These are phyloP conservation scores for Thaumetopoea pityocampa DNA, from an alignment of 1,140 invertebrate genomes.

Conservation along the genomic window DNA sequence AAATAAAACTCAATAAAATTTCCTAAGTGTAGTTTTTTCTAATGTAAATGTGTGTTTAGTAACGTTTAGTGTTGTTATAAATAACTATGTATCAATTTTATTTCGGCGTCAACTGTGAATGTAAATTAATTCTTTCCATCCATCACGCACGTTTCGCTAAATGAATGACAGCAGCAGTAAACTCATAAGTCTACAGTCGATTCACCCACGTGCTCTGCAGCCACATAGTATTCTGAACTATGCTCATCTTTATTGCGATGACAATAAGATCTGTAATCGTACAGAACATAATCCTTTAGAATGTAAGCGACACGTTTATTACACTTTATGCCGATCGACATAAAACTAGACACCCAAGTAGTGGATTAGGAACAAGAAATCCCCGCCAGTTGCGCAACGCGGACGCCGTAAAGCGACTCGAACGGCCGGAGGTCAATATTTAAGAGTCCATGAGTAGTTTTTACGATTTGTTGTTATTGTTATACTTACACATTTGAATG, in stretches of 20 bases:
- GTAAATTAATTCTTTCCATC: constrained; percentile 24
- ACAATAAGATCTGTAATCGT: constrained; percentile 15
- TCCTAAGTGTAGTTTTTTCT: no score
- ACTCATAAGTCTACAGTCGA: constrained; percentile 26
- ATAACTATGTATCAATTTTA: no score
- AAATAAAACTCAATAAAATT: no score
- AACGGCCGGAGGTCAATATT: constrained; percentile 31
- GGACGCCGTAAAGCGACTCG: constrained; percentile 15
- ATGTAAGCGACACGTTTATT: constrained; percentile 28
- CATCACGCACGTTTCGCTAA: constrained; percentile 31
- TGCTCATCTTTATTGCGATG: constrained; percentile 3
- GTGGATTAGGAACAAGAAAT: constrained; percentile 31
- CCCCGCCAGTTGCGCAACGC: constrained; percentile 28
- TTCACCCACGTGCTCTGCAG: constrained; percentile 32
- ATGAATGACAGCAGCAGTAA: constrained; percentile 37
- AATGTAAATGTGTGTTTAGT: no score
- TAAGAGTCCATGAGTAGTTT: constrained; percentile 23
- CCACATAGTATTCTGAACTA: neutral
- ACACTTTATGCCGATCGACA: constrained; percentile 28
- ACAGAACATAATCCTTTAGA: constrained; percentile 10
- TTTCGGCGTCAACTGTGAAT: constrained; percentile 4
- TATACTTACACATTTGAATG: constrained; percentile 31
- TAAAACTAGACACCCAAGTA: constrained; percentile 46
- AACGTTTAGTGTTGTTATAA: no score
- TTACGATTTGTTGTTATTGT: constrained; percentile 45